Evolutionary conservation across 2,797 vertebrate genomes (phyloP).

Genomic region (Pangasius krempfi): DNA sequence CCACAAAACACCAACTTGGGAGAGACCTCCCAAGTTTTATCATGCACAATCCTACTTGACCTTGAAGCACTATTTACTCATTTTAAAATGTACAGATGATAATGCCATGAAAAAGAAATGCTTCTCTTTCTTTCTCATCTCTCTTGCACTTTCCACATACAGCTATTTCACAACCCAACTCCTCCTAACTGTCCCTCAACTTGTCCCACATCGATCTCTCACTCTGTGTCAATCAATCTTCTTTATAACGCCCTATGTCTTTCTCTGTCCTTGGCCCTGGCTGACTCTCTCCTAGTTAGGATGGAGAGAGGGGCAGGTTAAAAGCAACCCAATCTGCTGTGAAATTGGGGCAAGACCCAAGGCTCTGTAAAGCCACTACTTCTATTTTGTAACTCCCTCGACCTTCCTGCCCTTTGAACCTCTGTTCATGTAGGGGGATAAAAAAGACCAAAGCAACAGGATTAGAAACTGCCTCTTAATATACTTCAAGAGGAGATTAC

Average conservation of each 20-base stretch:
- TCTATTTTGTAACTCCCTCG: constrained; percentile 32
- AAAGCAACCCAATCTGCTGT: constrained; percentile 38
- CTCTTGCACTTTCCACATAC: neutral
- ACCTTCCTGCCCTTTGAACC: constrained; percentile 39
- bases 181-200: neutral
- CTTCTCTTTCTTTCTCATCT: neutral
- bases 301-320: neutral
- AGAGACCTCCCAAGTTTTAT: neutral
- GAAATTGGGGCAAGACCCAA: constrained; percentile 36
- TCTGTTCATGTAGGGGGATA: neutral
- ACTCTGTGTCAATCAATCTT: neutral
- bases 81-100: neutral
- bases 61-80: neutral
- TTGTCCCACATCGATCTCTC: neutral
- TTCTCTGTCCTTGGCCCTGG: neutral
- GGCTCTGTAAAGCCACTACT: constrained; percentile 13
- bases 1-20: neutral
- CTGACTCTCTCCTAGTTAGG: neutral
- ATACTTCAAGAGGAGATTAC: neutral
- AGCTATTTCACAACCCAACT: neutral
- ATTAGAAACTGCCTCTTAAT: constrained; percentile 18
- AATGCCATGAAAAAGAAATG: neutral
- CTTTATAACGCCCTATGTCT: neutral
- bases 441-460: constrained; percentile 4
- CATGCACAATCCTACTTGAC: neutral